A percentile compares a stretch with the other conserved stretches of the same genome.
These are phyloP conservation scores for Echinometra lucunter DNA, from an alignment of 53 echinoderm and acorn worm genomes.

Conservation along the genomic window DNA sequence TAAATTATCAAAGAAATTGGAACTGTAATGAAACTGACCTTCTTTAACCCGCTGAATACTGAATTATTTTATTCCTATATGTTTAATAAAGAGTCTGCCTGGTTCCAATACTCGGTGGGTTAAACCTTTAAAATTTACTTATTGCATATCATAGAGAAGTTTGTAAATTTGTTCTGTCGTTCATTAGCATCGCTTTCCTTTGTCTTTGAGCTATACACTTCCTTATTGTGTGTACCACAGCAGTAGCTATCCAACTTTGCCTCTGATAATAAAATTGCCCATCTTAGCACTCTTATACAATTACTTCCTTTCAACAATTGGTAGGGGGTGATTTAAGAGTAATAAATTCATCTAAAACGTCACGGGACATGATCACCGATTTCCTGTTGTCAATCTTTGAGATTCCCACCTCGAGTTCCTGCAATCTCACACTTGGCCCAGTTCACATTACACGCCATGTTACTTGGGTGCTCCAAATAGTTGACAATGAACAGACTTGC, in stretches of 20 bases:
- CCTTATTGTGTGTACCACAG: neutral
- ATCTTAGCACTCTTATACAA: neutral
- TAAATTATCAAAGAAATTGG: neutral
- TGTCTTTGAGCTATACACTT: neutral
- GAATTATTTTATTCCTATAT: too few species aligned
- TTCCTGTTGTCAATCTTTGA: neutral
- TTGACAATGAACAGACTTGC: too few species aligned
- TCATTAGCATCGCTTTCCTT: neutral
- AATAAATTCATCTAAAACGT: slow-evolving; percentile 21
- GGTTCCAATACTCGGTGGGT: too few species aligned
- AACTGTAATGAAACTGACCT: neutral
- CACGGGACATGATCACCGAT: neutral
- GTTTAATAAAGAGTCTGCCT: too few species aligned
- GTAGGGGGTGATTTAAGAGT: slow-evolving; percentile 30
- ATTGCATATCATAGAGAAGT: neutral
- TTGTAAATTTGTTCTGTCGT: neutral
- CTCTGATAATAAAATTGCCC: neutral
- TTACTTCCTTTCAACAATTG: neutral
- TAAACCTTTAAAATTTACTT: too few species aligned
- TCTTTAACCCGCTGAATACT: neutral
- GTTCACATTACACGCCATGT: neutral
- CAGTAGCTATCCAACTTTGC: neutral
- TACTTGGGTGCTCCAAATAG: neutral
- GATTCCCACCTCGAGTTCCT: neutral
- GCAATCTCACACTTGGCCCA: neutral